A percentile compares a stretch with the other conserved stretches of the same genome.
phyloP scores from a whole-genome alignment of 2,113 vertebrate species.

The Muntiacus reevesi region DNA sequence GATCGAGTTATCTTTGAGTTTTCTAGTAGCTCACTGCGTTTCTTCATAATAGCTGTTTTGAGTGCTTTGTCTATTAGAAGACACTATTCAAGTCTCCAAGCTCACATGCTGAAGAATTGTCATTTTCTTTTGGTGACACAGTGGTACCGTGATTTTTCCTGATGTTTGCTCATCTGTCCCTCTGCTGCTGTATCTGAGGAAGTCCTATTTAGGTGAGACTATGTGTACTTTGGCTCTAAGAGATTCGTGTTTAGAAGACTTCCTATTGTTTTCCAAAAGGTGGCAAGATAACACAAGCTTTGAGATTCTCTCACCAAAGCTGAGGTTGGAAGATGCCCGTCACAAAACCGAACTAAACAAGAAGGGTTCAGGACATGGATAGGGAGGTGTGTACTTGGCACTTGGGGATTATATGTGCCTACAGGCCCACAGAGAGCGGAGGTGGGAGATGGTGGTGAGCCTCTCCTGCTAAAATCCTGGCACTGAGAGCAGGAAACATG shows the following conservation, averaged over 20 bases:
- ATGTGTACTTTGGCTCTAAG: not conserved
- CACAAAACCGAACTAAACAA: not conserved
- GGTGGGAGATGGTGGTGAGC: not conserved
- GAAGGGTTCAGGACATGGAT: not conserved
- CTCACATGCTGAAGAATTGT: not conserved
- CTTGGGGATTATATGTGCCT: not conserved
- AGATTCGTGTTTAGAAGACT: not conserved
- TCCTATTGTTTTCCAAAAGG: not conserved
- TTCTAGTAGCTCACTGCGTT: not conserved
- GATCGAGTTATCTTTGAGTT: not conserved
- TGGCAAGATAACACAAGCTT: not conserved
- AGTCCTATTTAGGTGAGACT: not conserved
- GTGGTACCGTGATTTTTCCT: not conserved
- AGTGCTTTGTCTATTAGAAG: not conserved
- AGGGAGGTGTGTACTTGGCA: not conserved
- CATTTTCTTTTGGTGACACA: not conserved
- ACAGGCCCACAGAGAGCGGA: rapidly evolving
- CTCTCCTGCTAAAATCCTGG: not conserved
- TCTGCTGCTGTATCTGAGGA: not conserved
- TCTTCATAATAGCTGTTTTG: not conserved
- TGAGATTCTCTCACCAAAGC: not conserved
- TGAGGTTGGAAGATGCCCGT: not conserved
- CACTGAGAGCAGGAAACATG: not conserved
- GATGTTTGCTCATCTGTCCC: not conserved
- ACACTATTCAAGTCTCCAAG: not conserved